These are phyloP conservation scores for Sphinx pinastri DNA, from an alignment of 2,888 invertebrate species.

Conservation along the genomic window DNA sequence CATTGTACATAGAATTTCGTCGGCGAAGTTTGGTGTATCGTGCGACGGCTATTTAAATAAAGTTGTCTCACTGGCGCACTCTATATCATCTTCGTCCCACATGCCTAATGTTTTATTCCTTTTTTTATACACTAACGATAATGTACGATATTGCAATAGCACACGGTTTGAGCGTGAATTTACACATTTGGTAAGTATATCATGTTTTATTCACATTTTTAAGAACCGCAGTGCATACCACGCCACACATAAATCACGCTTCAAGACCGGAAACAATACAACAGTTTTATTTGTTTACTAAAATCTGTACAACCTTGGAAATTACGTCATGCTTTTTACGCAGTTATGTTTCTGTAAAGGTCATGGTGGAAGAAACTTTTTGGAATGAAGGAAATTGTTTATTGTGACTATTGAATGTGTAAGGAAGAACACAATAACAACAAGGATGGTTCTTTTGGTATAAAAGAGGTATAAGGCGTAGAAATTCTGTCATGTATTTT, in stretches of 20 bases:
- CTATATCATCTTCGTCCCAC: conserved; percentile 9
- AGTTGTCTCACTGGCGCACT: conserved; percentile 22
- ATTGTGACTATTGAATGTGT: background rate
- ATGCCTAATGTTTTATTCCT: conserved; percentile 20
- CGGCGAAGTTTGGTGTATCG: background rate
- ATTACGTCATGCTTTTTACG: background rate
- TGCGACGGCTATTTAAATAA: conserved; percentile 19
- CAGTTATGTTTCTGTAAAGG: conserved; percentile 16
- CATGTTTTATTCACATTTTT: conserved; percentile 6
- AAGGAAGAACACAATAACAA: background rate
- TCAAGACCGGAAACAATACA: conserved; percentile 16
- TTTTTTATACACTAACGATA: conserved; percentile 25
- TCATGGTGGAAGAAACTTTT: background rate
- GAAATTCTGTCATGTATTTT: too few species aligned
- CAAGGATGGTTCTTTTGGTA: too few species aligned
- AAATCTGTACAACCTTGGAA: background rate
- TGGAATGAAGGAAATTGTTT: conserved; percentile 1
- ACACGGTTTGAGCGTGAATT: conserved; percentile 7
- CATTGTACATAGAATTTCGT: background rate
- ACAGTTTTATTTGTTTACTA: conserved; percentile 8
- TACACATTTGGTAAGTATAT: conserved; percentile 10
- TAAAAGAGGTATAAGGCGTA: too few species aligned
- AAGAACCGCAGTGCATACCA: conserved; percentile 14
- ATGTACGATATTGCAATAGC: conserved; percentile 7
- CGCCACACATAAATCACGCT: conserved; percentile 15